Evolutionary conservation across 2,113 vertebrate genomes (phyloP), one percentile per base, ranked within the genome.

Genomic region (Lucifuga dentata): DNA sequence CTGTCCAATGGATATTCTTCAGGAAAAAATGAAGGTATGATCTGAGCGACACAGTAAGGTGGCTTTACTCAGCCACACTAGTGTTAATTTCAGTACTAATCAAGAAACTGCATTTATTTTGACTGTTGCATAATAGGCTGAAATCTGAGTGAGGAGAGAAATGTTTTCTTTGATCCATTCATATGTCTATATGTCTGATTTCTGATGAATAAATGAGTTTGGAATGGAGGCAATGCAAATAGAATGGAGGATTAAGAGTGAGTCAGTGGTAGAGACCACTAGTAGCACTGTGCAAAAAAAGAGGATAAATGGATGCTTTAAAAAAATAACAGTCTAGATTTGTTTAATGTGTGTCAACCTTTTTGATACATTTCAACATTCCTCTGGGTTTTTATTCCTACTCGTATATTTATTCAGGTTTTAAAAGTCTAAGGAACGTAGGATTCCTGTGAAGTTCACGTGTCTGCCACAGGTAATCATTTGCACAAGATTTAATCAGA

Each of bases 121-220:
- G 71, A 57, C 72, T 87, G 83, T 88, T 90, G 82, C 72, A 85
- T 84, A 85, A 86, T 88, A 62, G 75, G 17, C 59, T 80, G 45
- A 67, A 61, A 56, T 83, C 32, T 35, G 63, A 63, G 61, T 35
- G 13, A 53, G 6, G 44, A 41, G 26, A 40, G 23, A 65, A 35
- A 67, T 39, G 38, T 60, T 53, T 20, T 23, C 57, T 59, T 17
- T 3, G 26, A 5, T 60, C 6, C 16, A 16, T 59, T 29, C 0
- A 13, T 50, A 49, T 39, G 48, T 67, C 60, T 72, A 9, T 20
- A 12, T 73, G 65, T 61, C 66, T 67, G 32, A 61, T 85, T 72
- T 70, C n/a, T 35, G 11, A 24, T 56, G 41, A 76, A 78, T 51
- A 61, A 48, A 59, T 50, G 8, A 79, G 51, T 76, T 36, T 39